These are phyloP conservation scores for Pseudonaja textilis DNA, from an alignment of 2,113 vertebrate species.

Conservation along the genomic window DNA sequence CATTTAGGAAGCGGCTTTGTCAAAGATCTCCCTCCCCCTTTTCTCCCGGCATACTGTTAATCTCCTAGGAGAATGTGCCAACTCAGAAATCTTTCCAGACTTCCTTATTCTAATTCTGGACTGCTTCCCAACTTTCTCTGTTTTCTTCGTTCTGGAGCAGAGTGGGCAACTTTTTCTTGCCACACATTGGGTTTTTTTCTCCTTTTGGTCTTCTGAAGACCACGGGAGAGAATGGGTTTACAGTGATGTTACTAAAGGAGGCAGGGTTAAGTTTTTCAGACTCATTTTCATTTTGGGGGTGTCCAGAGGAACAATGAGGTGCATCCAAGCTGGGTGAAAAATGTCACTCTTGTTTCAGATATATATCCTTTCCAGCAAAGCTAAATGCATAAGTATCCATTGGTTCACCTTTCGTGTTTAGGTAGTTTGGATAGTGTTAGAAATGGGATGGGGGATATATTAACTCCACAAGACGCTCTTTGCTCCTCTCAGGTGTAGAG, in stretches of 20 bases:
- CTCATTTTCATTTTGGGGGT: neutral
- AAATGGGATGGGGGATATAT: neutral
- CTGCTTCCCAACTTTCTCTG: neutral
- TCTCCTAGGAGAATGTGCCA: slow-evolving; percentile 6
- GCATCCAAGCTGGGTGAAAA: neutral
- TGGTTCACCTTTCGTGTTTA: neutral
- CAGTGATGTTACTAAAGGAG: neutral
- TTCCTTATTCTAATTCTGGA: neutral
- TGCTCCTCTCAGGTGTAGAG: neutral
- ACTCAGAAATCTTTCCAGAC: neutral
- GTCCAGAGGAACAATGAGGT: neutral
- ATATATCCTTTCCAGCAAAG: neutral
- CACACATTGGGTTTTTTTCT: neutral
- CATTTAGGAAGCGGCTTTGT: slow-evolving; percentile 41
- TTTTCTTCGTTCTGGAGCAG: neutral
- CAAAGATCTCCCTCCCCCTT: slow-evolving; percentile 33
- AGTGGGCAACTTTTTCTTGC: neutral
- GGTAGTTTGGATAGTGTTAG: neutral
- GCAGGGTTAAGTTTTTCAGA: neutral
- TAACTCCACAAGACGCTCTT: neutral
- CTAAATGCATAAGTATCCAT: neutral
- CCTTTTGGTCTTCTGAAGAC: neutral
- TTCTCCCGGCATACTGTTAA: neutral
- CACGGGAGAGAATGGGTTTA: neutral
- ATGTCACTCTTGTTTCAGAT: neutral